These are phyloP conservation scores for Babyrousa celebensis DNA, from an alignment of 2,797 vertebrate species.

Conservation along the genomic window DNA sequence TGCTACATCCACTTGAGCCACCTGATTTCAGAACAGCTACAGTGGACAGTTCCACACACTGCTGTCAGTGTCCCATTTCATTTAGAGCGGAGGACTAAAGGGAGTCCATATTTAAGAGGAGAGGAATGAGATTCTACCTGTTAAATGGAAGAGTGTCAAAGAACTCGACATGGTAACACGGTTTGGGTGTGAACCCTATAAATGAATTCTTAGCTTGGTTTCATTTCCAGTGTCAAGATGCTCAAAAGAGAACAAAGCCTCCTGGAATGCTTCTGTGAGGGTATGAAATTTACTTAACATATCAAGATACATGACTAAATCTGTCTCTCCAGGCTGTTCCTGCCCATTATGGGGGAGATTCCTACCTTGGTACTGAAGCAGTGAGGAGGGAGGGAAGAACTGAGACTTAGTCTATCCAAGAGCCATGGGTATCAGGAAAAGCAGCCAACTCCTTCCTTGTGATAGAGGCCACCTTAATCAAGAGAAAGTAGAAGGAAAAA, in stretches of 20 bases:
- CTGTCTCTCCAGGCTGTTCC: not conserved
- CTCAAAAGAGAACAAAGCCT: not conserved
- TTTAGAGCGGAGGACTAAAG: not conserved
- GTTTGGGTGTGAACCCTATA: not conserved
- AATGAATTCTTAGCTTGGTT: conserved; percentile 16
- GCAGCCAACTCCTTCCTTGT: not conserved
- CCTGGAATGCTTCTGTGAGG: not conserved
- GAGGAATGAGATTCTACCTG: not conserved
- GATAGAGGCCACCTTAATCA: conserved; percentile 67
- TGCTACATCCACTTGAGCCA: not conserved
- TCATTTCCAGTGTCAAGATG: conserved; percentile 9
- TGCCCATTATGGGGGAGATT: not conserved
- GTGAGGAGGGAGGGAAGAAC: not conserved
- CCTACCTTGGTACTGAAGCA: not conserved
- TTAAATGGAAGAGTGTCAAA: not conserved
- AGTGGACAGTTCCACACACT: not conserved
- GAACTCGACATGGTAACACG: not conserved
- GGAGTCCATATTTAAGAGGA: not conserved
- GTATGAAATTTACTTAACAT: not conserved
- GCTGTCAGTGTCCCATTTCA: no score
- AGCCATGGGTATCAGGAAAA: not conserved
- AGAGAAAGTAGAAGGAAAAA: conserved; percentile 75
- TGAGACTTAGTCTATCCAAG: not conserved
- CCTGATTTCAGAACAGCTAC: not conserved
- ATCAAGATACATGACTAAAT: not conserved